These are phyloP conservation scores for Diabrotica virgifera DNA, from an alignment of 1,140 invertebrate species.

Conservation along the genomic window DNA sequence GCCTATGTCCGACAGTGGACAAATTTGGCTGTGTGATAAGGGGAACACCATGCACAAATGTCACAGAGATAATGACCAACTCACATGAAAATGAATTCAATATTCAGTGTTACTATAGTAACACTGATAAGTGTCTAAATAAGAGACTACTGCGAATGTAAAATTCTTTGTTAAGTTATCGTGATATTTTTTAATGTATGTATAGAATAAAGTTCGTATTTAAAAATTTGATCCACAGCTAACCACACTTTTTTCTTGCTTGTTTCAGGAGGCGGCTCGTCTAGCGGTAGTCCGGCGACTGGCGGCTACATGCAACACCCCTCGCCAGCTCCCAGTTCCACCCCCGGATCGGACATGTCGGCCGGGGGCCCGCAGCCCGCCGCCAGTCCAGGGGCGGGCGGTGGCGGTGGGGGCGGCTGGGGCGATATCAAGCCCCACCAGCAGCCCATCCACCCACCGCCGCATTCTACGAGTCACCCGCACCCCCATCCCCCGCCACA, in stretches of 20 bases:
- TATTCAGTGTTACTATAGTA: too few relatives aligned
- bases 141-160: too few relatives aligned
- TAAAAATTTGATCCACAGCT: too few relatives aligned
- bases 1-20: too few relatives aligned
- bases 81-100: too few relatives aligned
- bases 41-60: too few relatives aligned
- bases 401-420: slow-evolving; percentile 37
- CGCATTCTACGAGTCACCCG: slow-evolving; percentile 49
- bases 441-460: slow-evolving; percentile 51
- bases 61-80: too few relatives aligned
- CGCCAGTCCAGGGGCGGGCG: slow-evolving; percentile 41
- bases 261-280: slow-evolving; percentile 45
- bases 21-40: too few relatives aligned
- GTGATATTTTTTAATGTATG: too few relatives aligned
- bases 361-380: slow-evolving; percentile 38
- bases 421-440: slow-evolving; percentile 46
- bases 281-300: slow-evolving; percentile 44
- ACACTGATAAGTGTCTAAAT: too few relatives aligned
- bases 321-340: slow-evolving; percentile 47
- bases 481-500: slow-evolving; percentile 42
- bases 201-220: too few relatives aligned
- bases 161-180: too few relatives aligned
- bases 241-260: slow-evolving; percentile 7
- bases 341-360: slow-evolving; percentile 48
- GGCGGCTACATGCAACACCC: slow-evolving; percentile 48